Evolutionary conservation across 2,797 vertebrate genomes (phyloP).

Genomic region (Falco cherrug): DNA sequence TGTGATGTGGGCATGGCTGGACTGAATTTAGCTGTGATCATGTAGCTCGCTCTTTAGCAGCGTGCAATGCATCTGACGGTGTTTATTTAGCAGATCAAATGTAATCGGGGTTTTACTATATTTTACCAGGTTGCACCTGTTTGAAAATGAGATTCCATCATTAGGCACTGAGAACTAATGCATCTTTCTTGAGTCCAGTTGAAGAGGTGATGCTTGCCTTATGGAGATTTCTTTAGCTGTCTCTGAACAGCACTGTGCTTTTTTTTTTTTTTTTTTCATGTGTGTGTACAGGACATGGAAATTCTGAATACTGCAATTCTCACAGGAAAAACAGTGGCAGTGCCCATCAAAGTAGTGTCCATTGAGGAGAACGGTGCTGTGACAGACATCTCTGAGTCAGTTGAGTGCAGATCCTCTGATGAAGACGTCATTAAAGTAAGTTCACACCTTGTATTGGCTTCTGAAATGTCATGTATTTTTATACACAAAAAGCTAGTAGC

Average conservation of each 20-base stretch:
- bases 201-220: neutral
- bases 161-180: neutral
- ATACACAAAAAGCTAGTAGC: rapidly evolving
- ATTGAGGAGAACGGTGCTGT: slow-evolving; percentile 83
- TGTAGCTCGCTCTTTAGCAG: neutral
- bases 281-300: slow-evolving; percentile 84
- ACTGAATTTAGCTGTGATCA: neutral
- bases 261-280: neutral
- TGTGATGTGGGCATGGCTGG: neutral
- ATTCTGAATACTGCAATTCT: slow-evolving; percentile 94
- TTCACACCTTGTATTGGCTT: neutral
- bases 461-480: neutral
- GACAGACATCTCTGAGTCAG: slow-evolving; percentile 88
- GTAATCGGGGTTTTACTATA: rapidly evolving
- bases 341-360: slow-evolving; percentile 91
- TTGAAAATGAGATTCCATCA: neutral
- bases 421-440: slow-evolving; percentile 93
- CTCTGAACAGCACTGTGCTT: neutral
- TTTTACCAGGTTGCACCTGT: neutral
- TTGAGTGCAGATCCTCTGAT: slow-evolving; percentile 87
- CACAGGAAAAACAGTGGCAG: slow-evolving; percentile 89
- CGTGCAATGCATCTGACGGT: neutral
- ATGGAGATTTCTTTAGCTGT: neutral
- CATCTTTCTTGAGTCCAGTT: neutral
- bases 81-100: neutral